Evolutionary conservation across 1,140 invertebrate species (phyloP), one percentile per base, ranked within the genome.

Genomic region (Cyrtorhinus lividipennis): DNA sequence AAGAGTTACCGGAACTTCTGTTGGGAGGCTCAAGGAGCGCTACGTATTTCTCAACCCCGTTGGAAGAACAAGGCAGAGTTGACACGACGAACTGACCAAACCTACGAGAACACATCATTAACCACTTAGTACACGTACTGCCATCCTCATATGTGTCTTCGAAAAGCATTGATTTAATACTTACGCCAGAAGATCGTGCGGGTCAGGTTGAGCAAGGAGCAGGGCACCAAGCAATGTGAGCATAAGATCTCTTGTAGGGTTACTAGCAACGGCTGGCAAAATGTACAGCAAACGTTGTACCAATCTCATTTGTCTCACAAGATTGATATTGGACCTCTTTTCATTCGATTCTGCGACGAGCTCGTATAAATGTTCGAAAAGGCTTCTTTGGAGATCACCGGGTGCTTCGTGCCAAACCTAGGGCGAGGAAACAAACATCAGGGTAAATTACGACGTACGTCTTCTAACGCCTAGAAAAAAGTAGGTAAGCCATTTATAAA

Each of bases 331-430:
- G 68, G 83, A 86, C 66, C 88, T 83, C 72, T 90, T 87, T 69
- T 96, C 92, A 71, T 87, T 90, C 1, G 91, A 95, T 72, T 98
- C 95, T 23, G 91, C 90, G 1, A 94, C 85, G 15, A 98, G 74
- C 74, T 98, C 95, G 66, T 92, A 83, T 62, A 98, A 82, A 76
- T 98, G 95, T 74, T 99, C 95, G 67, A 97, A 81, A 18, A 98
- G 79, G 0, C 94, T 95, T 67, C 92, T 84, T 64, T 96, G 81
- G 0, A 98, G 76, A 70, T 97, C 95, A 45, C 87, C 85, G 0
- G 88, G 87, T 45, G 87, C 87, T 72, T 87, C 86, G 60, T 88
- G 83, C 87, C 88, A 90, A 25, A 90, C 86, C 75, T 78, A 61
- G 13, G 65, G 67, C 30, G 15, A 8, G 5, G 30, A 38, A n/a